Evolutionary conservation across 2,888 invertebrate genomes (phyloP).

Genomic region (Epiperipatus broadwayi): DNA sequence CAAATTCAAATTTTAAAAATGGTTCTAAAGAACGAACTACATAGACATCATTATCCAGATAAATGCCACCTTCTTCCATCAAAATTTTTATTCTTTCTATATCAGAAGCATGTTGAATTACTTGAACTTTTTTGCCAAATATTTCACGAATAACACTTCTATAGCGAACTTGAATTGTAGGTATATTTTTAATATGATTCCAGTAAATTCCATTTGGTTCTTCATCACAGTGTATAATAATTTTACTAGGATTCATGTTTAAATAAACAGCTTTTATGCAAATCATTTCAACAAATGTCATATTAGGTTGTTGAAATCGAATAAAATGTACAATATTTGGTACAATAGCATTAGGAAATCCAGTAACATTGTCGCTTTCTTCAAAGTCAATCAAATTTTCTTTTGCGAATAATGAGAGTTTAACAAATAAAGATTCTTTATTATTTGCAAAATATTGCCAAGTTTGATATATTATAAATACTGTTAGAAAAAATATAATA

Average conservation of each 20-base stretch:
- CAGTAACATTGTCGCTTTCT: constrained; percentile 20
- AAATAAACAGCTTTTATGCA: constrained; percentile 24
- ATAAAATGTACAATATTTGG: constrained; percentile 28
- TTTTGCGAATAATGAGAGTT: too few relatives aligned
- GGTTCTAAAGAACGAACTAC: constrained; percentile 8
- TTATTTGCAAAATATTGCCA: too few relatives aligned
- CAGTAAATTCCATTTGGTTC: too few relatives aligned
- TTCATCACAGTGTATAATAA: constrained; percentile 27
- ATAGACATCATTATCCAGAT: constrained; percentile 11
- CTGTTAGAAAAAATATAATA: too few relatives aligned
- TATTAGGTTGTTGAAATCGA: constrained; percentile 20
- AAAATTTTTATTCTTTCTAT: constrained; percentile 14
- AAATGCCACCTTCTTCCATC: constrained; percentile 14
- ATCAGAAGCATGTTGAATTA: constrained; percentile 16
- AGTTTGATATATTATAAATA: too few relatives aligned
- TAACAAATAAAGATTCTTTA: too few relatives aligned
- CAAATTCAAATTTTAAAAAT: constrained; percentile 8
- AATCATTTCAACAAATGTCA: constrained; percentile 24
- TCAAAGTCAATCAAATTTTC: too few relatives aligned
- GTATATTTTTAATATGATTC: too few relatives aligned
- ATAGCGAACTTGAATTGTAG: too few relatives aligned
- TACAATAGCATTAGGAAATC: constrained; percentile 19
- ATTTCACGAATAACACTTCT: too few relatives aligned
- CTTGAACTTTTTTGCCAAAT: constrained; percentile 10
- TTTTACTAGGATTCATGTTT: constrained; percentile 23